Percentiles rank a stretch among this genome's conserved stretches.
phyloP scores from a whole-genome alignment of 2,113 vertebrate species.

The Thoracochromis brauschi region DNA sequence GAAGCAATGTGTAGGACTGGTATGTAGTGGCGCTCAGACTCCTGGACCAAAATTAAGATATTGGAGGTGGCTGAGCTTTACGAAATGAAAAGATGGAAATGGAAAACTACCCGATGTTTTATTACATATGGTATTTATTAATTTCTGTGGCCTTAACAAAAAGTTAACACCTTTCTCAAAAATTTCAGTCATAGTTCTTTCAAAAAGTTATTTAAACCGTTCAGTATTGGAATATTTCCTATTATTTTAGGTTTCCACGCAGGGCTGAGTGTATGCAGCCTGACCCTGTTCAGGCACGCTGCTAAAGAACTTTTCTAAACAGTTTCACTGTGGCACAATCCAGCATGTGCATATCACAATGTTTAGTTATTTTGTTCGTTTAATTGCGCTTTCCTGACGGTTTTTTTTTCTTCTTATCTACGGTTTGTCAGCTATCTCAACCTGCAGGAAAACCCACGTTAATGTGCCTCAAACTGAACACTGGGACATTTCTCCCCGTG shows the following conservation, averaged over 20 bases:
- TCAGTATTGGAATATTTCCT: neutral
- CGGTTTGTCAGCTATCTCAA: neutral
- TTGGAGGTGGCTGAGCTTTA: neutral
- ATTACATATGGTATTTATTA: neutral
- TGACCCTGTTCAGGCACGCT: neutral
- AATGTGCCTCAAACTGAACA: neutral
- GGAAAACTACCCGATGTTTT: neutral
- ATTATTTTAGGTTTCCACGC: neutral
- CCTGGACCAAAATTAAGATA: neutral
- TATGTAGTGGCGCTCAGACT: neutral
- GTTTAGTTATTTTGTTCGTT: neutral
- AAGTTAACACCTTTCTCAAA: neutral
- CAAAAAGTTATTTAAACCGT: neutral
- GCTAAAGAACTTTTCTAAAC: neutral
- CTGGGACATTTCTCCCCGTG: neutral
- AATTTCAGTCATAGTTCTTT: neutral
- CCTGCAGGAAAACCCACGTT: neutral
- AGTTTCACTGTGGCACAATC: neutral
- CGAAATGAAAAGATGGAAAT: neutral
- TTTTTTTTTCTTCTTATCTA: neutral
- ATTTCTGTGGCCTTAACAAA: neutral
- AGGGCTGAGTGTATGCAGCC: neutral
- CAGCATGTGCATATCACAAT: neutral
- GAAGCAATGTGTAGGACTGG: neutral
- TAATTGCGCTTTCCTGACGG: neutral